Percentiles rank a stretch among this genome's conserved stretches.
Evolutionary conservation across 2,113 vertebrate genomes (phyloP).

Genomic region (Neodontobutis hainanensis): DNA sequence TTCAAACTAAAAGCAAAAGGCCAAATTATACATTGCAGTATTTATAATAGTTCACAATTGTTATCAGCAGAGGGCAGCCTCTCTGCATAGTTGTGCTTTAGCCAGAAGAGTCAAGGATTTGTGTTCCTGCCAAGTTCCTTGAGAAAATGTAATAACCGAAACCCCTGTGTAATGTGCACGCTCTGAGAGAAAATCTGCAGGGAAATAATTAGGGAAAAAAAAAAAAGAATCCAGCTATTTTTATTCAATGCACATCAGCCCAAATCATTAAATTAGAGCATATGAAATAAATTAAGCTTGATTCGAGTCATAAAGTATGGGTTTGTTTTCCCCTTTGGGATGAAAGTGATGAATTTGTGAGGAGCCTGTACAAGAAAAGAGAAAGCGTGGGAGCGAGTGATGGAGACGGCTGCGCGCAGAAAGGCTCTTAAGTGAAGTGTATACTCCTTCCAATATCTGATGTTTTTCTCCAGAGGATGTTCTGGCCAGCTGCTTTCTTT

Average conservation of each 20-base stretch:
- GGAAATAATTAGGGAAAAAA: slow-evolving; percentile 23
- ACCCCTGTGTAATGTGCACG: slow-evolving; percentile 36
- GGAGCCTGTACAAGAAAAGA: slow-evolving; percentile 11
- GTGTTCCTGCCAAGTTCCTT: slow-evolving; percentile 30
- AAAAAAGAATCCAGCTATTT: slow-evolving; percentile 48
- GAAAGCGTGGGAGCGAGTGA: slow-evolving; percentile 59
- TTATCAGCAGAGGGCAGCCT: slow-evolving; percentile 51
- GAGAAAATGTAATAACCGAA: slow-evolving; percentile 36
- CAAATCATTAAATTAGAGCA: slow-evolving; percentile 49
- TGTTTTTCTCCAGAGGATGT: slow-evolving; percentile 59
- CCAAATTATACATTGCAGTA: too few relatives aligned
- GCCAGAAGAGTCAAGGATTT: background rate
- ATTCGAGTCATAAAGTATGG: slow-evolving; percentile 53
- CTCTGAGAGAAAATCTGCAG: slow-evolving; percentile 10
- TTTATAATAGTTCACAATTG: slow-evolving; percentile 6
- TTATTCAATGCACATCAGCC: slow-evolving; percentile 40
- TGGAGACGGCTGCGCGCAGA: slow-evolving; percentile 47
- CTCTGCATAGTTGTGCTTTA: background rate
- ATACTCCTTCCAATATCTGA: slow-evolving; percentile 51
- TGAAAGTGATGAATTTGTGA: slow-evolving; percentile 36
- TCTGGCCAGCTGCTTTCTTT: slow-evolving; percentile 64
- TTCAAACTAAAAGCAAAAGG: too few relatives aligned
- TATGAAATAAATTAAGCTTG: slow-evolving; percentile 52
- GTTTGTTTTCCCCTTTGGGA: slow-evolving; percentile 51
- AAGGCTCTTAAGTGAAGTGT: slow-evolving; percentile 63